Evolutionary conservation across 2,113 vertebrate genomes (phyloP).

Genomic region (Puma concolor): DNA sequence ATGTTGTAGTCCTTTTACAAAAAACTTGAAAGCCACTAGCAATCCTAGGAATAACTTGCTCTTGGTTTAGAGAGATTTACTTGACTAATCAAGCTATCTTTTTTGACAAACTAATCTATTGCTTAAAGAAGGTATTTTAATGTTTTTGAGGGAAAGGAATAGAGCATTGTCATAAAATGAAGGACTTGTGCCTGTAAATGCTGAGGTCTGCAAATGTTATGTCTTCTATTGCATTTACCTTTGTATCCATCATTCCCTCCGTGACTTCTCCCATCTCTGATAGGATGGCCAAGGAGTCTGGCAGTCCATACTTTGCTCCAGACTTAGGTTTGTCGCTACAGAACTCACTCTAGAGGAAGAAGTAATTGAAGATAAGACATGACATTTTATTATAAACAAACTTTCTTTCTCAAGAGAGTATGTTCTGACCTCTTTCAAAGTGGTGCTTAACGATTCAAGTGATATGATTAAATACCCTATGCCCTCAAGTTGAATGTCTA

Average conservation of each 20-base stretch:
- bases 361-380: slow-evolving; percentile 35
- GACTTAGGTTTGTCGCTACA: slow-evolving; percentile 99
- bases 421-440: slow-evolving; percentile 26
- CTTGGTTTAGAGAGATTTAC: slow-evolving; percentile 14
- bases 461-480: neutral
- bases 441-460: neutral
- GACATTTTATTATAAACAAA: neutral
- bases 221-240: slow-evolving; percentile 86
- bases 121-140: slow-evolving; percentile 20
- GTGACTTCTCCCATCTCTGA: slow-evolving; percentile 99
- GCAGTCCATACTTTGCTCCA: slow-evolving; percentile 95
- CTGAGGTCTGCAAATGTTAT: neutral
- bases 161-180: neutral
- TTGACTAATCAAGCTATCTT: neutral
- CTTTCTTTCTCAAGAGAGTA: neutral
- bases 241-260: slow-evolving; percentile 97
- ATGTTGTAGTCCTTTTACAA: neutral
- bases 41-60: slow-evolving; percentile 28
- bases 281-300: slow-evolving; percentile 94
- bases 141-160: neutral
- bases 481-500: neutral
- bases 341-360: slow-evolving; percentile 94
- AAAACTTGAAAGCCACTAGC: slow-evolving; percentile 17
- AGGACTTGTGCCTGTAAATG: neutral
- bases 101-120: slow-evolving; percentile 20